Conservation (phyloP, 2,113 vertebrate genomes). For the Tursiops truncatus region DNA sequence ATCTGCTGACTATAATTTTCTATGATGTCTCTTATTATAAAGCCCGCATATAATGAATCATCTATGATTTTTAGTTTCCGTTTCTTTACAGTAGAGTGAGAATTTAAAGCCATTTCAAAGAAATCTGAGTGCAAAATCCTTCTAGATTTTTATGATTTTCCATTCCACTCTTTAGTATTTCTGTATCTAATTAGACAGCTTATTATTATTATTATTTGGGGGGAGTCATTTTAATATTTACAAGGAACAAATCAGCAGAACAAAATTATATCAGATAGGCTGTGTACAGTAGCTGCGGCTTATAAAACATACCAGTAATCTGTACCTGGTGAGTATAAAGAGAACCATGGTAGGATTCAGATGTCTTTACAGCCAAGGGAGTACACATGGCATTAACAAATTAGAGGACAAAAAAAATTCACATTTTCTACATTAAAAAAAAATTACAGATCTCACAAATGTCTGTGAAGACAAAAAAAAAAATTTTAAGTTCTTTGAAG, state of each 20-base stretch:
- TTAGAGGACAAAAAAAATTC: constrained; percentile 82
- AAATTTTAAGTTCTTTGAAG: constrained; percentile 81
- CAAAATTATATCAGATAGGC: constrained; percentile 85
- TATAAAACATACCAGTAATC: constrained; percentile 88
- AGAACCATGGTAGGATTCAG: constrained; percentile 82
- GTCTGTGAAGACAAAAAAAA: constrained; percentile 85
- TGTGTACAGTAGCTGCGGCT: constrained; percentile 88
- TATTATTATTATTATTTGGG: not conserved
- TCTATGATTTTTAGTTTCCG: not conserved
- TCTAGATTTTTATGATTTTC: not conserved
- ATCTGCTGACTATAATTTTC: constrained; percentile 13
- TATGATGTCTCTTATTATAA: not conserved
- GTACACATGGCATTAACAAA: constrained; percentile 78
- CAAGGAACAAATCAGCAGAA: constrained; percentile 85
- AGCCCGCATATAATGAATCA: not conserved
- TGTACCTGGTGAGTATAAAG: constrained; percentile 86
- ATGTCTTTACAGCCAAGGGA: constrained; percentile 83
- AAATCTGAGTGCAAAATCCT: not conserved
- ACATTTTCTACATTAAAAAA: constrained; percentile 90
- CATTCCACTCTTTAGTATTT: not conserved
- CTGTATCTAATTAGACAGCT: constrained; percentile 26
- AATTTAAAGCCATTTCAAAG: constrained; percentile 34
- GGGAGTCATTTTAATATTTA: constrained; percentile 86
- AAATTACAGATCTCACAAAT: constrained; percentile 87
- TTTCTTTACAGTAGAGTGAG: not conserved